Evolutionary conservation across 2,113 vertebrate genomes (phyloP), one percentile per base, ranked within the genome.

Genomic region (Rhegmatorhina hoffmannsi): DNA sequence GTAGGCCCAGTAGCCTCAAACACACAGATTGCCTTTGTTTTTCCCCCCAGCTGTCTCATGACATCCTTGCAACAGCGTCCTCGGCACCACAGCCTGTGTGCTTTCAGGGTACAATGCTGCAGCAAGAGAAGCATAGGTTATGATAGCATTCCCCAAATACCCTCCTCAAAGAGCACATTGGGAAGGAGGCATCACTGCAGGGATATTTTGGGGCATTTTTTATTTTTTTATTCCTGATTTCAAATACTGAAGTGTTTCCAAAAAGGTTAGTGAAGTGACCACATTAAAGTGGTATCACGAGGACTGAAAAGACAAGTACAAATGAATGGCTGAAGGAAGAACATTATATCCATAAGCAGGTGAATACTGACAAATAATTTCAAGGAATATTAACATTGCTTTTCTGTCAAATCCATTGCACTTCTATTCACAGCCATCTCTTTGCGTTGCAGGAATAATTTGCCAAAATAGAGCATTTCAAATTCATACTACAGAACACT

Each of bases 301-400:
- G 7, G 23, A 85, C 59, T 90, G 62, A 87, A 81, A 83, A 77
- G 63, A 50, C 53, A 91, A 76, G 34, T n/a, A 62, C 14, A 73
- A 60, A 73, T 34, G 43, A 83, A 79, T 16, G 33, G 44, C 21
- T 85, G 43, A 10, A 83, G 26, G 38, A 81, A 58, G 53, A 84
- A 87, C n/a, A 76, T 64, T 43, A 60, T 50, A 31, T 49, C 19
- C 60, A 56, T 60, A 63, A 58, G 4, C 31, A 90, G 31, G 53
- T 60, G 36, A 93, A 90, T 28, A 59, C 12, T 69, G 31, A 73
- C 16, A 91, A 89, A 93, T 47, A 75, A 91, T 82, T 91, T 72
- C 56, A 82, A 50, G 31, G 31, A 79, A 34, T 74, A 70, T 73
- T 83, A 83, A 69, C 1, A 6, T 84, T 69, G 38, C 26, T 94